phyloP scores from a whole-genome alignment of 2,113 vertebrate genomes.

The Odocoileus hemionus region DNA sequence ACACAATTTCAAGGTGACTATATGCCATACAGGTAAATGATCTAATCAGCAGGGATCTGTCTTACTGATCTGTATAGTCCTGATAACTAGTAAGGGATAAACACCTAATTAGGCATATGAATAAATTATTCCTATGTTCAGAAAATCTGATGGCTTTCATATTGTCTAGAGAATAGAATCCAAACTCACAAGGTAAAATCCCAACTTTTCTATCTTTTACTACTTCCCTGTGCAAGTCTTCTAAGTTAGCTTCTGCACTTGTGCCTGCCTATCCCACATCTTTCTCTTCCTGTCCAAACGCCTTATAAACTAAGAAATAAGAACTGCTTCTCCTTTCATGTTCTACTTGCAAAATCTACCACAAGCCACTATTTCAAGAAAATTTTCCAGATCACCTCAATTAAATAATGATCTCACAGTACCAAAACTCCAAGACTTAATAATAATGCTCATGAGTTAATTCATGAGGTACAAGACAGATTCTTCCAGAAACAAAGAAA shows the following conservation, averaged over 20 bases:
- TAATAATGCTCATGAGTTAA: neutral
- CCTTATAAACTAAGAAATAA: neutral
- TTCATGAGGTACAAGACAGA: neutral
- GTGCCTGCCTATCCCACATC: neutral
- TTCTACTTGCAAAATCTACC: neutral
- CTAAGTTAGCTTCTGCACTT: neutral
- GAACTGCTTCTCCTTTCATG: neutral
- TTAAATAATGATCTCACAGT: conserved; percentile 6
- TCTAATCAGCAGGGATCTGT: neutral
- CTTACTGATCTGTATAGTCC: neutral
- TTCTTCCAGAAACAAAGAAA: conserved; percentile 5
- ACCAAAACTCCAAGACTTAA: neutral
- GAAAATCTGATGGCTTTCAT: neutral
- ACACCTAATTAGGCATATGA: neutral
- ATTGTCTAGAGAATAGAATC: neutral
- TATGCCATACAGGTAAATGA: neutral
- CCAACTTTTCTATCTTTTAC: neutral
- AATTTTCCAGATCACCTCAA: neutral
- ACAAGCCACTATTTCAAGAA: neutral
- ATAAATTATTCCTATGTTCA: neutral
- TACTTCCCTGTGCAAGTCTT: neutral
- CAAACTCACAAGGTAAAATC: neutral
- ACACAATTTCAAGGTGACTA: neutral
- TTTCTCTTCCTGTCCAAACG: conserved; percentile 4
- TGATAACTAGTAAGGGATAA: neutral